phyloP scores from a whole-genome alignment of 35 echinoderm and acorn worm species.

The Nesometra sesokonis region DNA sequence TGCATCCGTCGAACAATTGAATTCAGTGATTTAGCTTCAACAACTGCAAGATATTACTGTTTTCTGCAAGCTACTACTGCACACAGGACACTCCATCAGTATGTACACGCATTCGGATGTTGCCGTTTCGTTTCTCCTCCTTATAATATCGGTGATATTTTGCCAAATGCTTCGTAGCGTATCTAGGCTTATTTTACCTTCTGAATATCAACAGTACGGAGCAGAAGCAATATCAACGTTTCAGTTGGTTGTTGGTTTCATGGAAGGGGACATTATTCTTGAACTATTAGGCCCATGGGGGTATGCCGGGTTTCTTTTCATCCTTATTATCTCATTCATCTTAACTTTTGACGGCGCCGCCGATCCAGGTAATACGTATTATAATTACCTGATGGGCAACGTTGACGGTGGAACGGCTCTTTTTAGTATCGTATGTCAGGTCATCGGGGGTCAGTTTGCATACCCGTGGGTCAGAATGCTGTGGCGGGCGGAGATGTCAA shows the following conservation, averaged over 20 bases:
- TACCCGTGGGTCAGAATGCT: constrained; percentile 56
- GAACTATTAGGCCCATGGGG: constrained; percentile 63
- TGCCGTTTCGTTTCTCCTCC: background rate
- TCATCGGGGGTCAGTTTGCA: constrained; percentile 74
- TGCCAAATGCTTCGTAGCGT: background rate
- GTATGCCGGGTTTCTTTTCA: constrained; percentile 71
- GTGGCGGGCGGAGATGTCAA: constrained; percentile 60
- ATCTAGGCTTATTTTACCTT: background rate
- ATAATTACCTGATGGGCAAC: constrained; percentile 34
- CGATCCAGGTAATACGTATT: constrained; percentile 56
- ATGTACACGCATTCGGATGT: background rate
- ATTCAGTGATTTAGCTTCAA: no score
- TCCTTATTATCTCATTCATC: constrained; percentile 52
- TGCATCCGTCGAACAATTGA: no score
- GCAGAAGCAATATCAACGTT: constrained; percentile 85
- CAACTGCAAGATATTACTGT: no score
- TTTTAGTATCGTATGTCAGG: constrained; percentile 43
- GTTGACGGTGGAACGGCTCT: constrained; percentile 4
- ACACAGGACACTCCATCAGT: no score
- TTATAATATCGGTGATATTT: background rate
- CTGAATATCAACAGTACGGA: constrained; percentile 18
- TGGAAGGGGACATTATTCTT: constrained; percentile 83
- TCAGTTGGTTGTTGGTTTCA: constrained; percentile 79
- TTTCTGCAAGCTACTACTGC: no score
- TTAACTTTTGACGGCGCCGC: constrained; percentile 88